Conservation (phyloP, 2,797 vertebrate species). For the Odontamblyopus lacepedii region DNA sequence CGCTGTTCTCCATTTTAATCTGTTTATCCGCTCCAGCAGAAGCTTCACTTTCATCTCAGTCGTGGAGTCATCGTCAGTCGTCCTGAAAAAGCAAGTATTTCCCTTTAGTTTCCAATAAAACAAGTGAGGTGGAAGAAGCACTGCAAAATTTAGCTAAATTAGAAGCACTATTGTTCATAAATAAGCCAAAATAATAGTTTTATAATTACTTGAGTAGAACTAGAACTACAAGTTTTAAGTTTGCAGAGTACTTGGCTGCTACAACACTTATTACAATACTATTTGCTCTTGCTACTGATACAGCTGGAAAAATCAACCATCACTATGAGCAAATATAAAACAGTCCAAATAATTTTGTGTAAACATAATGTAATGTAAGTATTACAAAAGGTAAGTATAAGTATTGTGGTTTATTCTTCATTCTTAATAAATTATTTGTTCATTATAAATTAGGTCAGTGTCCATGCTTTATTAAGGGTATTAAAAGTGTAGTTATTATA, state of each 20-base stretch:
- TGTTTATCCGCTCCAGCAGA: constrained; percentile 91
- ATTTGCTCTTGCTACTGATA: neutral
- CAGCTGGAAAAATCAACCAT: neutral
- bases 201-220: neutral
- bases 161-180: neutral
- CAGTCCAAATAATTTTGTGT: neutral
- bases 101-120: neutral
- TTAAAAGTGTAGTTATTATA: too few relatives aligned
- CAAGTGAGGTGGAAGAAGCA: neutral
- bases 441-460: too few relatives aligned
- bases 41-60: constrained; percentile 90
- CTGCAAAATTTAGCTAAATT: neutral
- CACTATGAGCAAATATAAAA: neutral
- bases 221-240: neutral
- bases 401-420: neutral
- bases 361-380: too few relatives aligned
- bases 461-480: too few relatives aligned
- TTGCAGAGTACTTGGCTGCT: too few relatives aligned
- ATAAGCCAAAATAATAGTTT: neutral
- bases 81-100: constrained; percentile 72
- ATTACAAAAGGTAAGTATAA: neutral
- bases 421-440: too few relatives aligned
- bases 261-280: too few relatives aligned
- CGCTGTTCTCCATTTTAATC: constrained; percentile 87
- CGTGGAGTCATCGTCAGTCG: constrained; percentile 86